Evolutionary conservation across 2,888 invertebrate species (phyloP).

Genomic region (Andrena camellia): DNA sequence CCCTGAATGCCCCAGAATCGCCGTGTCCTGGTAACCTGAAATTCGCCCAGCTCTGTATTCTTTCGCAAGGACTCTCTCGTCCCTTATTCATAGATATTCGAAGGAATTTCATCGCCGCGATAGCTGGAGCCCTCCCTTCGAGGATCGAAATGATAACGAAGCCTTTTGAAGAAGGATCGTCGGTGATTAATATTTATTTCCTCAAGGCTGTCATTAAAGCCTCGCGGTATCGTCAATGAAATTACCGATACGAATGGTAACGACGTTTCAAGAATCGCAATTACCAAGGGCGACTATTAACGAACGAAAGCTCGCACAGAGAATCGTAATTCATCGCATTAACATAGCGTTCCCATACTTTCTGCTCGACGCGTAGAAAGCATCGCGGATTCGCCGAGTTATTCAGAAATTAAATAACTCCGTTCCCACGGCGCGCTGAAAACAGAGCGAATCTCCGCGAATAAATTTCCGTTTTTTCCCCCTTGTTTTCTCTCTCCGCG

Average conservation of each 20-base stretch:
- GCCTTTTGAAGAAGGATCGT: not conserved
- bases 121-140: not conserved
- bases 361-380: not conserved
- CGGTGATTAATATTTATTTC: too few species aligned
- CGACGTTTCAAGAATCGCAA: not conserved
- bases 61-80: conserved; percentile 27
- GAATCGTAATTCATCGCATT: not conserved
- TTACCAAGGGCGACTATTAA: not conserved
- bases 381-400: not conserved
- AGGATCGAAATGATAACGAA: not conserved
- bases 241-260: not conserved
- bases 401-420: conserved; percentile 1
- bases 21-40: conserved; percentile 55
- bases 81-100: conserved; percentile 3
- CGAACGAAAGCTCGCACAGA: not conserved
- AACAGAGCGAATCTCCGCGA: not conserved
- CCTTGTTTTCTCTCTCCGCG: not conserved
- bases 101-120: not conserved
- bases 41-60: conserved; percentile 17
- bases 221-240: too few species aligned
- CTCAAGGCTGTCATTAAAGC: too few species aligned
- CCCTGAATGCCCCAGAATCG: conserved; percentile 32
- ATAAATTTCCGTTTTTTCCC: not conserved
- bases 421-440: not conserved
- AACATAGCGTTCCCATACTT: not conserved